Percentiles rank a stretch among this genome's conserved stretches.
These are phyloP conservation scores for Caenorhabditis brenneri DNA, from an alignment of 1,140 invertebrate species.

Conservation along the genomic window DNA sequence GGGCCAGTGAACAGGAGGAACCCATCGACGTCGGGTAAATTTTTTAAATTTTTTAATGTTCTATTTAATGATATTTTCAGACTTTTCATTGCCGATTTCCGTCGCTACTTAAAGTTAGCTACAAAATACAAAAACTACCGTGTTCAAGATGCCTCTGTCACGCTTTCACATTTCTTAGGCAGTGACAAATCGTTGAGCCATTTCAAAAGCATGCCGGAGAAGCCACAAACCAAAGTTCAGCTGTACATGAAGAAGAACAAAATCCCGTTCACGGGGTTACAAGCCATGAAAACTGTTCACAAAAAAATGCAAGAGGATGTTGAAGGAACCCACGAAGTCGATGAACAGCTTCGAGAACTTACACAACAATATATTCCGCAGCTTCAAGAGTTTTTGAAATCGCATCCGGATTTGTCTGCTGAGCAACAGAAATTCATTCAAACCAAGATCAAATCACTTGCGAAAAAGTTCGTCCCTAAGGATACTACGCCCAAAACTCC, in stretches of 20 bases:
- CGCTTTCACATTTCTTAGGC: not conserved
- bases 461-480: not conserved
- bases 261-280: not conserved
- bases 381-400: not conserved
- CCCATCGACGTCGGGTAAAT: not conserved
- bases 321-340: not conserved
- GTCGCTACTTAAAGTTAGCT: not conserved
- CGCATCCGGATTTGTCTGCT: not conserved
- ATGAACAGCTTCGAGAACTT: not conserved
- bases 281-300: not conserved
- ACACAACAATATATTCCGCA: not conserved
- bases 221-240: not conserved
- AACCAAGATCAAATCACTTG: not conserved
- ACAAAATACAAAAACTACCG: not conserved
- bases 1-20: not conserved
- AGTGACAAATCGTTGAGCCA: not conserved
- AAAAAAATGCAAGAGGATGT: not conserved
- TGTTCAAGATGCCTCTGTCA: too few relatives aligned
- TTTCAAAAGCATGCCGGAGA: not conserved
- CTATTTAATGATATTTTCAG: not conserved
- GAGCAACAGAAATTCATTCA: not conserved
- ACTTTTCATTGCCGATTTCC: not conserved
- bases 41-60: not conserved
- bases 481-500: too few relatives aligned
- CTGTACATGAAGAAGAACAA: not conserved